phyloP scores from a whole-genome alignment of 2,888 invertebrate species.

The Rhimphoctona megacephalus region DNA sequence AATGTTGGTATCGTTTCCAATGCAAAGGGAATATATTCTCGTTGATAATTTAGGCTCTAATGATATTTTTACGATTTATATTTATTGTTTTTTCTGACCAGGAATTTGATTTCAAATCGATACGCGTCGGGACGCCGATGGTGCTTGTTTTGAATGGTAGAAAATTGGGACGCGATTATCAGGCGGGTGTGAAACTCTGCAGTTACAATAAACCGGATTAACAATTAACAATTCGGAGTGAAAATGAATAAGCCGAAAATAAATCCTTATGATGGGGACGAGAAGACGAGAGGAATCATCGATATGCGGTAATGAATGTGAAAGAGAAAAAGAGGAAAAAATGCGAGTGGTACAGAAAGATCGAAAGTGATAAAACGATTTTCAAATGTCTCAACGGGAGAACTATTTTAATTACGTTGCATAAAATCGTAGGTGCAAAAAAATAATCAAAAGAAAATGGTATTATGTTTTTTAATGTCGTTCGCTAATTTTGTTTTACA shows the following conservation, averaged over 20 bases:
- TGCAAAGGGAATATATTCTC: neutral
- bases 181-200: conserved; percentile 88
- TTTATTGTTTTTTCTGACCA: conserved; percentile 83
- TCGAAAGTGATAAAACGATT: neutral
- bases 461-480: neutral
- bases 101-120: conserved; percentile 90
- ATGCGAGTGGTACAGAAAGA: neutral
- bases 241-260: neutral
- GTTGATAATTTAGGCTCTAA: neutral
- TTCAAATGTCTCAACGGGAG: neutral
- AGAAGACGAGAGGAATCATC: neutral
- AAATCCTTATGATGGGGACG: conserved; percentile 7
- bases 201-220: conserved; percentile 88
- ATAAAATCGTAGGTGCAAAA: neutral
- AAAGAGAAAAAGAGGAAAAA: neutral
- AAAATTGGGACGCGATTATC: conserved; percentile 88
- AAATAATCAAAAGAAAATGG: neutral
- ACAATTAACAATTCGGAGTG: conserved; percentile 53
- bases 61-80: neutral
- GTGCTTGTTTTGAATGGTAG: conserved; percentile 91
- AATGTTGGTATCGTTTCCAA: conserved; percentile 84
- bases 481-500: neutral
- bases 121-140: conserved; percentile 92
- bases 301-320: neutral
- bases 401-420: neutral